Conservation (phyloP, 1,140 invertebrate species). For the Caligus rogercresseyi region DNA sequence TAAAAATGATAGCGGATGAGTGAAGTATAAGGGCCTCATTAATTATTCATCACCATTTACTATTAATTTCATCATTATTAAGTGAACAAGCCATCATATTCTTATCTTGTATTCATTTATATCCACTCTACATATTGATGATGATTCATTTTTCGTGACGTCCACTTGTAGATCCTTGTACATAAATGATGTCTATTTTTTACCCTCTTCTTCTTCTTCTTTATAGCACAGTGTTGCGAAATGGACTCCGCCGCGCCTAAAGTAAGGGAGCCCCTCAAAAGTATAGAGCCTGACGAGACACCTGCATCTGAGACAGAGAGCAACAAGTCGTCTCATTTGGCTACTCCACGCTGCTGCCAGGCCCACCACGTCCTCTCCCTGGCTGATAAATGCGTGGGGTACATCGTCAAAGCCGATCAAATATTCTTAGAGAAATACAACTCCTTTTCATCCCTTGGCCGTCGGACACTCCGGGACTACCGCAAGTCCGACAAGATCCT, state of each 20-base stretch:
- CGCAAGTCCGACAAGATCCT: background rate
- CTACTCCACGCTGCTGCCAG: constrained; percentile 2
- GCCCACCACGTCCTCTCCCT: background rate
- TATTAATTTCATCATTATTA: too few species aligned
- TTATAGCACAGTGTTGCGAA: background rate
- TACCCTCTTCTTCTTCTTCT: background rate
- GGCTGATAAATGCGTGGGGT: constrained; percentile 1
- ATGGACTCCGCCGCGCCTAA: background rate
- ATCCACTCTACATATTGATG: too few species aligned
- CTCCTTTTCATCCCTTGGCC: background rate
- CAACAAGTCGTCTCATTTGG: constrained; percentile 5
- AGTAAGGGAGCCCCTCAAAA: background rate
- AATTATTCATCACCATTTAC: too few species aligned
- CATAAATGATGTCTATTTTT: background rate
- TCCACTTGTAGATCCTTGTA: background rate
- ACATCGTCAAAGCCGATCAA: constrained; percentile 4
- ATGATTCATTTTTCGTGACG: too few species aligned
- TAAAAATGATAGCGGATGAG: too few species aligned
- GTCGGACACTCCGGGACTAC: constrained; percentile 2
- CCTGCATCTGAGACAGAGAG: background rate
- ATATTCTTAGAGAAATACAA: constrained; percentile 14
- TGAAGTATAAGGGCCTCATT: too few species aligned
- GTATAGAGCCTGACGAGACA: background rate
- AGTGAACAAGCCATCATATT: too few species aligned
- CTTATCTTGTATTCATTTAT: too few species aligned